Conservation (phyloP, 1,140 invertebrate species). For the Aphidius gifuensis region DNA sequence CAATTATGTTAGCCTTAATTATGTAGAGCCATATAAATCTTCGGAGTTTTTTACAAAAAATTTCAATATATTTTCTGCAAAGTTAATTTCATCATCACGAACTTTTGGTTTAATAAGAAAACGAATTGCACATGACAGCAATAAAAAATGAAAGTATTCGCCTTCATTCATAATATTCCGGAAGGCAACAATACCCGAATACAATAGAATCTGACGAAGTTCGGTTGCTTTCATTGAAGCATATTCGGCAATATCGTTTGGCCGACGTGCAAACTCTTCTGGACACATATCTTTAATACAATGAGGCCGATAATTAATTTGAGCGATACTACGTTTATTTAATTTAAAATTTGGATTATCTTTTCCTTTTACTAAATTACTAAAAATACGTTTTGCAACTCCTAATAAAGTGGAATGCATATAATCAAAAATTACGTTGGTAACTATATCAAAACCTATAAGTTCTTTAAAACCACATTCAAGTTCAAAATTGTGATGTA, state of each 20-base stretch:
- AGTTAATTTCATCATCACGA: slow-evolving; percentile 19
- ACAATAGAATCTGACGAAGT: slow-evolving; percentile 45
- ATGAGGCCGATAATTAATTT: neutral
- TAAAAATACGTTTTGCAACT: slow-evolving; percentile 22
- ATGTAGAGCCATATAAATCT: slow-evolving; percentile 28
- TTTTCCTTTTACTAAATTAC: slow-evolving; percentile 15
- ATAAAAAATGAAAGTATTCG: slow-evolving; percentile 44
- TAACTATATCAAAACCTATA: slow-evolving; percentile 15
- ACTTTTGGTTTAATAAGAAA: slow-evolving; percentile 9
- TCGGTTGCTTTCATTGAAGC: slow-evolving; percentile 50
- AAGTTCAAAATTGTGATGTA: slow-evolving; percentile 17
- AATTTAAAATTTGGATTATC: slow-evolving; percentile 9
- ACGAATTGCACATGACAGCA: slow-evolving; percentile 39
- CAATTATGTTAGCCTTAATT: slow-evolving; percentile 34
- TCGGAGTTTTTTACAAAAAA: slow-evolving; percentile 22
- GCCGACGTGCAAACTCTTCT: slow-evolving; percentile 42
- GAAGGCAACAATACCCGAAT: slow-evolving; percentile 43
- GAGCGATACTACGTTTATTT: neutral
- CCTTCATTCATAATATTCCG: slow-evolving; percentile 24
- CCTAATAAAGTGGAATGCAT: slow-evolving; percentile 27
- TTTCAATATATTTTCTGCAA: slow-evolving; percentile 19
- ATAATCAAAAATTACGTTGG: slow-evolving; percentile 27
- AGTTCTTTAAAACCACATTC: no score
- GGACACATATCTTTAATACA: slow-evolving; percentile 16
- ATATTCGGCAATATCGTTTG: slow-evolving; percentile 32